Evolutionary conservation across 2,888 invertebrate genomes (phyloP), one percentile per base, ranked within the genome.

Genomic region (Mesorhabditis spiculigera): DNA sequence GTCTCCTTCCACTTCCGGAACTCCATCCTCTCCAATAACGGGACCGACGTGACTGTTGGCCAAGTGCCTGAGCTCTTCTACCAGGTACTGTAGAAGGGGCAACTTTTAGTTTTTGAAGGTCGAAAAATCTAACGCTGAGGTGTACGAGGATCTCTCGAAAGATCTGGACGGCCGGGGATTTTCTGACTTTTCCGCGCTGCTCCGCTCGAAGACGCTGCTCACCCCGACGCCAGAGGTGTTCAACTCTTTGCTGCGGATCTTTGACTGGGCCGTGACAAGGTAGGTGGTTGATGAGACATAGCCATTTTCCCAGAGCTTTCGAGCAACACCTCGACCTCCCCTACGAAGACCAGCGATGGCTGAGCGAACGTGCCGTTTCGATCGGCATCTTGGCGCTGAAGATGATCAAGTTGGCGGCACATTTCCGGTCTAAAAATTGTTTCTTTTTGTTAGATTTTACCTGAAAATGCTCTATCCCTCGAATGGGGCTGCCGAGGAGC

Each of bases 1-100:
- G 80, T 84, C 28, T 74, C 76, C 10, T 97, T 97, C 87, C 92
- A 93, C 83, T 97, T 97, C 87, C 95, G 95, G 88, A 93, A 94
- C 0, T 95, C 95, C 0, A 94, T 94, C 86, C 93, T 93, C 87
- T 95, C 96, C 0, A 98, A 97, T 86, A 98, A 97, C 86, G 97
- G 97, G 42, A 97, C 97, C 0, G 96, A 97, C 85, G 93, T 95
- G 0, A 95, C 95, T 86, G 95, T 94, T 0, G 97, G 97, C 0
- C 97, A 98, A 88, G 94, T 98, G 81, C 97, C 97, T 0, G 93
- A 93, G 84, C 88, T 97, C 45, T 87, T 92, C 8, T 92, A 92
- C 86, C 73, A 76, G 63, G 65, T 76, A 43, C 13, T 6, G 41
- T 16, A 13, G 10, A 13, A 50, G 8, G 10, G n/a, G 3, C 8